Conservation (phyloP, 2,797 vertebrate genomes). For the Chloroceryle inda region DNA sequence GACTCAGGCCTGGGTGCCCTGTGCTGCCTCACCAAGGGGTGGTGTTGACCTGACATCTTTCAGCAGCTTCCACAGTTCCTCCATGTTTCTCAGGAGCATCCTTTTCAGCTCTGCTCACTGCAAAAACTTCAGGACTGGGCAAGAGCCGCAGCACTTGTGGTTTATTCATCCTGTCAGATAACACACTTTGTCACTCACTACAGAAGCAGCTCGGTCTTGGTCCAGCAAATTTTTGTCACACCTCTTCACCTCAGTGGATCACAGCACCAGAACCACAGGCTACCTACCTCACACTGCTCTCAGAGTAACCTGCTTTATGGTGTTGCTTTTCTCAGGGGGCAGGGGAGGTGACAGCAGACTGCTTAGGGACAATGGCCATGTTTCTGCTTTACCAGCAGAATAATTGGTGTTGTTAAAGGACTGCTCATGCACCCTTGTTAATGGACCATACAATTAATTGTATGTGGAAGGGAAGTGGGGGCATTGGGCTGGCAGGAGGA, state of each 20-base stretch:
- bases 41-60: neutral
- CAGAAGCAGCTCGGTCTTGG: neutral
- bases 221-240: neutral
- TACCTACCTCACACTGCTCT: neutral
- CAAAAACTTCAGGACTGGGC: neutral
- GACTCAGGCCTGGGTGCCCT: neutral
- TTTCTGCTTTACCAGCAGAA: neutral
- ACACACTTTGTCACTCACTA: fast-evolving
- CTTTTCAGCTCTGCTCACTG: neutral
- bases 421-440: neutral
- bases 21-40: neutral
- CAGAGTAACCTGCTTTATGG: neutral
- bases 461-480: neutral
- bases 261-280: neutral
- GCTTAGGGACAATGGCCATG: neutral
- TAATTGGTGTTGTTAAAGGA: neutral
- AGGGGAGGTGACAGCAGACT: neutral
- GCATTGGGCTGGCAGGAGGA: neutral
- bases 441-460: neutral
- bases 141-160: neutral
- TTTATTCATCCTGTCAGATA: fast-evolving
- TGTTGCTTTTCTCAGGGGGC: neutral
- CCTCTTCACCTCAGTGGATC: neutral
- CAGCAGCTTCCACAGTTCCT: neutral
- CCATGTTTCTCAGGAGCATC: neutral